Evolutionary conservation across 2,113 vertebrate species (phyloP), one percentile per base, ranked within the genome.

Genomic region (Lipotes vexillifer): DNA sequence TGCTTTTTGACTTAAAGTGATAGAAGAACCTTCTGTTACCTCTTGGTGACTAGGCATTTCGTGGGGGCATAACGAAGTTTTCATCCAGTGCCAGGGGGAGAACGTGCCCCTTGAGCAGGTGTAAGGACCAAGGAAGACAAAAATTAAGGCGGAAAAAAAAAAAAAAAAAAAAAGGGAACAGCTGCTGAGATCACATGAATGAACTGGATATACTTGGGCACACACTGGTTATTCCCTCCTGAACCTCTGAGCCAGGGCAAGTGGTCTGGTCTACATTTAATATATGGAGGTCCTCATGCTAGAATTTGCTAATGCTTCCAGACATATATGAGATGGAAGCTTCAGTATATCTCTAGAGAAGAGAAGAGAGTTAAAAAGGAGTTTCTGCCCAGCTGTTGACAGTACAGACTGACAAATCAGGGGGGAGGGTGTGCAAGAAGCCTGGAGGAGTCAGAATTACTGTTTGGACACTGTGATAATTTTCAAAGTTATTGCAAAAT

Each of bases 31-130:
- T 33, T 63, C 71, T 69, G 31, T 65, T 38, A 33, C 23, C 27
- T 33, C 44, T 4, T 1, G 8, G 83, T n/a, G 61, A 68, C 27
- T 33, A 83, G 87, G 17, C 57, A 83, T 18, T 29, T 74, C 6
- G 21, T 0, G 46, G 2, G 36, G 13, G 14, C 38, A 71, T 5
- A 63, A 20, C 0, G 0, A 9, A 63, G 2, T 3, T n/a, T 61
- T 80, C 33, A 15, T 31, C 49, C 31, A 80, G 49, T n/a, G 69
- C 52, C 15, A 2, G 27, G 52, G 17, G 41, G 69, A 57, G 41
- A 36, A 41, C 0, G 0, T 4, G 29, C 12, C 2, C 29, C 33
- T 31, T 27, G 5, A 69, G 41, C 23, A 5, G 27, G 23, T 6
- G 29, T 12, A 57, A 61, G 20, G 41, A 94, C 5, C 29, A 69